Evolutionary conservation across 2,888 invertebrate species (phyloP), one percentile per base, ranked within the genome.

Genomic region (Laothoe populi): DNA sequence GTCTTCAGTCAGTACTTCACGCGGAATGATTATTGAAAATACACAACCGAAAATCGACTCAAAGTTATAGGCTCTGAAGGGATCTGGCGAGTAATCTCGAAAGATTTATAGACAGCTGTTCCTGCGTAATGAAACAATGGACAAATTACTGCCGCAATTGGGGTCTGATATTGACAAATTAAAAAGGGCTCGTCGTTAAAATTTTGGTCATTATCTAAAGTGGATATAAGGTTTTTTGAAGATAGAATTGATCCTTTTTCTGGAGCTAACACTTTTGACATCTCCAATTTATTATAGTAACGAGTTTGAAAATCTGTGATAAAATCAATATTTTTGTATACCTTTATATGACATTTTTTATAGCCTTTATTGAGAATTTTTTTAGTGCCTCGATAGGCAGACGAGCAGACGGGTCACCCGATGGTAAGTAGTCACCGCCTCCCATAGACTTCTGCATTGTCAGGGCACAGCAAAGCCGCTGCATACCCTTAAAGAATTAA

Each of bases 21-120:
- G 7, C 0, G 24, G 1, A 44, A 44, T 4, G 0, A 19, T 21
- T 10, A 8, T 16, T n/a, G 26, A 53, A 53, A 53, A 8, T 19
- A 19, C 16, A 24, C 7, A 24, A 4, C 10, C 11, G 1, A 2
- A 53, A 1, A 16, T 16, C 10, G 8, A 19, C 8, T 13, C 8
- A 26, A 49, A 5, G n/a, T 16, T 16, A 31, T 10, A 8, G 16
- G 0, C 8, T 10, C 19, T 31, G 16, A 53, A 10, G 2, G 26
- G 53, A 53, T 16, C 16, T 24, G 10, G 16, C 23, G 35, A 0
- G 3, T 10, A 31, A 53, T 53, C 35, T 26, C 35, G 10, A 11
- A 53, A 35, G 35, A 35, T 53, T 53, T 53, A 53, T 31, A 11
- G 19, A 35, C 31, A 31, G 49, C 26, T 16, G 26, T 26, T 8